A percentile compares a stretch with the other conserved stretches of the same genome.
Evolutionary conservation across 2,797 vertebrate genomes (phyloP).

Genomic region (Odontamblyopus lacepedii): DNA sequence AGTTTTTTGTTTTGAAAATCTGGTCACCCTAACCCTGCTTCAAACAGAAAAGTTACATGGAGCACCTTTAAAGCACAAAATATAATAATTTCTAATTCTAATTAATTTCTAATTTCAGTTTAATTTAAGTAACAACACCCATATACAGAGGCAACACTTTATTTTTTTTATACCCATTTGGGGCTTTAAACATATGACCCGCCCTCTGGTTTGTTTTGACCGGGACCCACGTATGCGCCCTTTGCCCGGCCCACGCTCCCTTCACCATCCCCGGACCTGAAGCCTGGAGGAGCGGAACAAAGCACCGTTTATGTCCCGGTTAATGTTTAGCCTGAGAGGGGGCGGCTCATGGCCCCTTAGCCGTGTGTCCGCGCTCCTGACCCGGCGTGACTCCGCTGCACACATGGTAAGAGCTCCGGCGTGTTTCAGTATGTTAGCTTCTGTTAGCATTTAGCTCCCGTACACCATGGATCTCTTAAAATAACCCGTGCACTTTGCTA

Average conservation of each 20-base stretch:
- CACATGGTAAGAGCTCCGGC: conserved; percentile 72
- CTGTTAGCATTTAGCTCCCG: not conserved
- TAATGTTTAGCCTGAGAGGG: conserved; percentile 68
- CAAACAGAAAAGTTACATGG: too few relatives aligned
- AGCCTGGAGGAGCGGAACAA: not conserved
- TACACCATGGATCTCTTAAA: too few relatives aligned
- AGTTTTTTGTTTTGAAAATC: too few relatives aligned
- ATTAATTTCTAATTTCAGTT: too few relatives aligned
- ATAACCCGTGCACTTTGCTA: not conserved
- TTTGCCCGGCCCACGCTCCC: not conserved
- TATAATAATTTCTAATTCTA: too few relatives aligned
- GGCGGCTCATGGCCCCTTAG: conserved; percentile 34
- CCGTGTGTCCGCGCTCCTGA: conserved; percentile 24
- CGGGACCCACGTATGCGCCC: not conserved
- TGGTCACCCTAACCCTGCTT: too few relatives aligned
- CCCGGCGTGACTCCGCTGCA: conserved; percentile 23
- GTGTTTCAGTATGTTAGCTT: conserved; percentile 22
- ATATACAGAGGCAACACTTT: too few relatives aligned
- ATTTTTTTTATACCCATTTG: not conserved
- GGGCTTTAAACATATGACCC: not conserved
- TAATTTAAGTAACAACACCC: too few relatives aligned
- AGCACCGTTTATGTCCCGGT: conserved; percentile 55
- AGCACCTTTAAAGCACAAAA: too few relatives aligned
- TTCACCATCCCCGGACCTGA: not conserved
- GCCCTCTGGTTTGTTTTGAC: conserved; percentile 1